A percentile compares a stretch with the other conserved stretches of the same genome.
Conservation (phyloP, 30 jellyfish, hydroid and myxozoan genomes). For the Hydractinia echinata region DNA sequence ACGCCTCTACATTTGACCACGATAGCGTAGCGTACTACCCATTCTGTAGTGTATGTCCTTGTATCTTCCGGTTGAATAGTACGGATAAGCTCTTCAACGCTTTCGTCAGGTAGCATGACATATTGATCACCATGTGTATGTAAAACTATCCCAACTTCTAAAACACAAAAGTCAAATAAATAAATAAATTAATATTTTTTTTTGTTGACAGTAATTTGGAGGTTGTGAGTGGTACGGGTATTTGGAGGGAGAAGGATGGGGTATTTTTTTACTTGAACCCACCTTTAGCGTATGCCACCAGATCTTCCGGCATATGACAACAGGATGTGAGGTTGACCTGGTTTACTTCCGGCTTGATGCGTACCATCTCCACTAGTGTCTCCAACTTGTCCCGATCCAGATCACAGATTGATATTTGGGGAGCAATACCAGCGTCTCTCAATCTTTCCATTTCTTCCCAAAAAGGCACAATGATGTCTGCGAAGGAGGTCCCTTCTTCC, state of each 20-base stretch:
- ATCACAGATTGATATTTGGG: slow-evolving; percentile 33
- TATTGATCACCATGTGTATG: slow-evolving; percentile 55
- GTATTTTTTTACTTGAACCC: not conserved
- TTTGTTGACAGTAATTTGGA: too few relatives aligned
- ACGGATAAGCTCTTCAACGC: slow-evolving; percentile 20
- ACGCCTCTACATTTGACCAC: slow-evolving; percentile 53
- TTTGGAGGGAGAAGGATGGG: not conserved
- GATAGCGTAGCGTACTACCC: slow-evolving; percentile 49
- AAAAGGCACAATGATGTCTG: slow-evolving; percentile 24
- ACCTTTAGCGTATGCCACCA: slow-evolving; percentile 41
- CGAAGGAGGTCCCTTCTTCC: slow-evolving; percentile 19
- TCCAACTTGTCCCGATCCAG: slow-evolving; percentile 32
- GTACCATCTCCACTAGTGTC: slow-evolving; percentile 22
- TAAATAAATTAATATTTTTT: not conserved
- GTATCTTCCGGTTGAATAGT: slow-evolving; percentile 23
- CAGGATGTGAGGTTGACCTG: slow-evolving; percentile 49
- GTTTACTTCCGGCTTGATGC: slow-evolving; percentile 44
- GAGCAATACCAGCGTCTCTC: slow-evolving; percentile 37
- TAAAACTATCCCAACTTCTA: slow-evolving; percentile 27
- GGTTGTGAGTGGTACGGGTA: not conserved
- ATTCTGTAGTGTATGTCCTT: slow-evolving; percentile 24
- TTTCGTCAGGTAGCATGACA: slow-evolving; percentile 36
- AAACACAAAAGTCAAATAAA: not conserved
- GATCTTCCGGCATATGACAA: slow-evolving; percentile 53
- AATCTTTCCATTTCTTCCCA: slow-evolving; percentile 52